Evolutionary conservation across 2,113 vertebrate genomes (phyloP), one percentile per base, ranked within the genome.

Genomic region (Malurus cyaneus): DNA sequence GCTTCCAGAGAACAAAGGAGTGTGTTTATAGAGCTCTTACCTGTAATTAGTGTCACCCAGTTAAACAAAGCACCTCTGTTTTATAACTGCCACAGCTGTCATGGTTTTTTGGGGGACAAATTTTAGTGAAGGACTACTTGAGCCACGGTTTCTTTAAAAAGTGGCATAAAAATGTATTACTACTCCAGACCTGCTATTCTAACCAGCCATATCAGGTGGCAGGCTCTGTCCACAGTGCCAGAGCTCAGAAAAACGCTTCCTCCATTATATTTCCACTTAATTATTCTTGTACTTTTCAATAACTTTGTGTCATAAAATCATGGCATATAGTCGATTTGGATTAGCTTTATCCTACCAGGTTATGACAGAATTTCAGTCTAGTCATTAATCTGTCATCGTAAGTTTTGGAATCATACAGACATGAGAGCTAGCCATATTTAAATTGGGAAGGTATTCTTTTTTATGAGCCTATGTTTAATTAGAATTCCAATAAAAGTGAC

Each of bases 61-160:
- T 59, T 87, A 96, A 97, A 98, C 93, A 98, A 97, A 91, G 97
- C 89, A 90, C 93, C 93, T 96, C 96, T 98, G 96, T 98, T 97
- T 94, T 81, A 64, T 93, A 96, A 83, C 94, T 96, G 80, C 92
- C 91, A 91, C 83, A 86, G 87, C 96, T 97, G 97, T 95, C 96
- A 95, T 18, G 6, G 64, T 90, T 91, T 97, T 93, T 94, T 97
- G 95, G 61, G 91, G 92, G 93, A 93, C 2, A 3, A 95, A 93
- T 91, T 97, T 96, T 87, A 70, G 60, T 94, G 93, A 96, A 78
- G 80, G 93, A 88, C 84, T 87, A 70, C 77, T 96, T 77, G 61
- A 97, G 85, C 88, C 86, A 82, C 74, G 25, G 14, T 93, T 97
- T 96, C 95, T 96, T 95, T 92, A 50, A 86, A 96, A 96, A 94